Percentiles rank a stretch among this genome's conserved stretches.
phyloP scores from a whole-genome alignment of 2,797 vertebrate genomes.

The Poecilia wingei region DNA sequence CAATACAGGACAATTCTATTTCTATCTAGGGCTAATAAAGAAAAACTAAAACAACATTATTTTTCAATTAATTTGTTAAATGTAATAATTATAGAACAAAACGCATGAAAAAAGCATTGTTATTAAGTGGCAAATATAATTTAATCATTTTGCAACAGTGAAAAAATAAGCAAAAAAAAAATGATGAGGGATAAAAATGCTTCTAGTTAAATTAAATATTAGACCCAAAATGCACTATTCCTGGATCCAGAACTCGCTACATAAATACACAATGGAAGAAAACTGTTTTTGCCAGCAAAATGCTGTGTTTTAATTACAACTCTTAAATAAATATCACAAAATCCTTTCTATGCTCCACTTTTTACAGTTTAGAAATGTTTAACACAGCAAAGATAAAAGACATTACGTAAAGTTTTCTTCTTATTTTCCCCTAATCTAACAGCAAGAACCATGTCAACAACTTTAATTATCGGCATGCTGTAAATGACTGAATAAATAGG shows the following conservation, averaged over 20 bases:
- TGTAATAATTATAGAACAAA: not conserved
- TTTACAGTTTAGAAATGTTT: not conserved
- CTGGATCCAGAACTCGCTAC: not conserved
- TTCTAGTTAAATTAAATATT: not conserved
- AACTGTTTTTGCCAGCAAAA: not conserved
- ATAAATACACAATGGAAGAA: not conserved
- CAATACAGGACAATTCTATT: not conserved
- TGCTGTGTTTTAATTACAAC: not conserved
- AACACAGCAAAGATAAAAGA: not conserved
- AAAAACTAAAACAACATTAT: not conserved
- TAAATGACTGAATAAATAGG: not conserved
- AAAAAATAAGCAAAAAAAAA: too few relatives aligned
- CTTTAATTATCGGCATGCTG: not conserved
- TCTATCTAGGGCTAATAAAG: not conserved
- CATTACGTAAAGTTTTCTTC: not conserved
- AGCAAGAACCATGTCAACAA: not conserved
- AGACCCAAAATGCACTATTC: not conserved
- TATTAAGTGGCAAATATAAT: not conserved
- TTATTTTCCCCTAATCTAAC: not conserved
- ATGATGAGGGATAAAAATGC: not conserved
- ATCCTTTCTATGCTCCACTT: not conserved
- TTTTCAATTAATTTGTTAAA: not conserved
- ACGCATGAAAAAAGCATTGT: not conserved
- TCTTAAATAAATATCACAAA: not conserved
- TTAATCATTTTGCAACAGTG: not conserved